These are phyloP conservation scores for Macquaria ambigua DNA, from an alignment of 2,113 vertebrate genomes.

Conservation along the genomic window DNA sequence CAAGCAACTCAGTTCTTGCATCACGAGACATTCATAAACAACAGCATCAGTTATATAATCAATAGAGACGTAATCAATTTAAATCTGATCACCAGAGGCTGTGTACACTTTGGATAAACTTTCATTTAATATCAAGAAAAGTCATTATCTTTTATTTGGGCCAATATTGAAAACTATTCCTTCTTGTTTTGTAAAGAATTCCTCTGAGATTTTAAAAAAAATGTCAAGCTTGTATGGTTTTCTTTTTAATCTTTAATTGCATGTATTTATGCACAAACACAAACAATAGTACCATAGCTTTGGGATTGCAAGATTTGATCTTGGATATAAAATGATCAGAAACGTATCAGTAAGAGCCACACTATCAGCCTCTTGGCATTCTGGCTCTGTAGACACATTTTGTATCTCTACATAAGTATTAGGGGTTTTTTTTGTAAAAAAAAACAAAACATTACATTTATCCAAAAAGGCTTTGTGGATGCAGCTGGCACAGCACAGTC, in stretches of 20 bases:
- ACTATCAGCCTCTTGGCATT: conserved; percentile 8
- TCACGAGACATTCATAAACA: neutral
- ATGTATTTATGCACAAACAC: neutral
- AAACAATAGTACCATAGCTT: neutral
- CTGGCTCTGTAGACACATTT: neutral
- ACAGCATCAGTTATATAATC: neutral
- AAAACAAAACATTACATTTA: neutral
- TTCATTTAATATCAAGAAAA: neutral
- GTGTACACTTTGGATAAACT: neutral
- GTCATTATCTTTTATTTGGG: neutral
- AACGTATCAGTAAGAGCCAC: conserved; percentile 22
- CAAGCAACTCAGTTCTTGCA: neutral
- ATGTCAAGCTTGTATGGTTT: neutral
- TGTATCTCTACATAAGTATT: neutral
- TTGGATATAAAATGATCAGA: neutral
- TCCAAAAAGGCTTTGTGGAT: neutral
- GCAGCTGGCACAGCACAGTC: neutral
- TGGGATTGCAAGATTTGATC: neutral
- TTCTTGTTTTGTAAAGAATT: neutral
- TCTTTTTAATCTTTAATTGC: neutral
- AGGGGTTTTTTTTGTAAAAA: conserved; percentile 4
- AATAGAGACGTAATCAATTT: neutral
- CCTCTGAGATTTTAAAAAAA: neutral
- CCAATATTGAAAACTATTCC: neutral
- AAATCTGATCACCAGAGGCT: neutral